phyloP scores from a whole-genome alignment of 2,797 vertebrate species.

The Diplodus sargus region DNA sequence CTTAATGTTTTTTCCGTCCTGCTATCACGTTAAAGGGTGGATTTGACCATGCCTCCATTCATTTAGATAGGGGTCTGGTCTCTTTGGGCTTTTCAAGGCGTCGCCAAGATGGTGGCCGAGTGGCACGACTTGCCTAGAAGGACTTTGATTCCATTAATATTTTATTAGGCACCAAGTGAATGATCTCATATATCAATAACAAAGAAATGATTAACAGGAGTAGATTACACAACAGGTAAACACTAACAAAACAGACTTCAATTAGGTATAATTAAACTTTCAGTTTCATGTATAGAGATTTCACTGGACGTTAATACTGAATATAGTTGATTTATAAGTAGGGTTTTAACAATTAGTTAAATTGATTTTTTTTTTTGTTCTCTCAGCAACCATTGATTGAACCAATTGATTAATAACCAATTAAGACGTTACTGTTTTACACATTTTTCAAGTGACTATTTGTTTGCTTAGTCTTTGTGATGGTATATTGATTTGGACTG shows the following conservation, averaged over 20 bases:
- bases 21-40: too few species aligned
- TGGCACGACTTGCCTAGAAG: too few species aligned
- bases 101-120: too few species aligned
- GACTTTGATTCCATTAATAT: too few species aligned
- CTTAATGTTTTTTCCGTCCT: too few species aligned
- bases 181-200: neutral
- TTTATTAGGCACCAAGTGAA: neutral
- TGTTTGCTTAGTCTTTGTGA: neutral
- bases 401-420: neutral
- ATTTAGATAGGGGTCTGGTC: too few species aligned
- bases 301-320: neutral
- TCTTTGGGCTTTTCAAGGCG: too few species aligned
- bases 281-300: constrained; percentile 1
- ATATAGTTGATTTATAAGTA: neutral
- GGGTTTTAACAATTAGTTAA: neutral
- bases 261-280: constrained; percentile 1
- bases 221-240: constrained; percentile 26
- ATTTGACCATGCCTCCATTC: too few species aligned
- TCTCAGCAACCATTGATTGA: neutral
- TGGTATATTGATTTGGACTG: neutral
- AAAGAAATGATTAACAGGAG: constrained; percentile 34
- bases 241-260: constrained; percentile 49
- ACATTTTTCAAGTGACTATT: too few species aligned
- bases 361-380: too few species aligned
- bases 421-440: neutral